Evolutionary conservation across 2,113 vertebrate genomes (phyloP).

Genomic region (Glareola pratincola): DNA sequence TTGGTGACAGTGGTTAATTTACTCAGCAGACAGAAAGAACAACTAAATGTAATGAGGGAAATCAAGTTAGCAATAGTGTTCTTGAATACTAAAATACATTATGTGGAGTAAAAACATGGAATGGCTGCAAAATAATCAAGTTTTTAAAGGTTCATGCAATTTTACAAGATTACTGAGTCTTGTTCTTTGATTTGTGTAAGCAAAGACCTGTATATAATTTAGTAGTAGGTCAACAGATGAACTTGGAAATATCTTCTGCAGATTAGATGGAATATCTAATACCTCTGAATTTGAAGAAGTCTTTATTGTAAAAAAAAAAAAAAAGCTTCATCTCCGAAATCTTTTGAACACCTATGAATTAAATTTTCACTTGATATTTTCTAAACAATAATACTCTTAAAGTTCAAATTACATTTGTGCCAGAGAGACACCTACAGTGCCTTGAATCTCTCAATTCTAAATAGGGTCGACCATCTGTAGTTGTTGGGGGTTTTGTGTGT

Average conservation of each 20-base stretch:
- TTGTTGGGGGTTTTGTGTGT: not conserved
- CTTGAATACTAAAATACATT: not conserved
- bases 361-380: not conserved
- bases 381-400: not conserved
- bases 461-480: not conserved
- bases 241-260: not conserved
- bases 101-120: not conserved
- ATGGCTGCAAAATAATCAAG: not conserved
- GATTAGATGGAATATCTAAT: not conserved
- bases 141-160: not conserved
- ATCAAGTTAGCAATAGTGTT: not conserved
- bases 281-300: not conserved
- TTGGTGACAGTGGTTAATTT: not conserved
- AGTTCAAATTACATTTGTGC: not conserved
- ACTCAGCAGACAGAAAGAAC: not conserved
- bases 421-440: not conserved
- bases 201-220: not conserved
- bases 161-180: not conserved
- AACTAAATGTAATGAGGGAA: not conserved
- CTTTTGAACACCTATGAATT: not conserved
- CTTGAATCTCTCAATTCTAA: not conserved
- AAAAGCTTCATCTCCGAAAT: not conserved
- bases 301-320: not conserved
- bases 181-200: not conserved
- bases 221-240: not conserved